Evolutionary conservation across 2,113 vertebrate species (phyloP), one percentile per base, ranked within the genome.

Genomic region (Gavia stellata): DNA sequence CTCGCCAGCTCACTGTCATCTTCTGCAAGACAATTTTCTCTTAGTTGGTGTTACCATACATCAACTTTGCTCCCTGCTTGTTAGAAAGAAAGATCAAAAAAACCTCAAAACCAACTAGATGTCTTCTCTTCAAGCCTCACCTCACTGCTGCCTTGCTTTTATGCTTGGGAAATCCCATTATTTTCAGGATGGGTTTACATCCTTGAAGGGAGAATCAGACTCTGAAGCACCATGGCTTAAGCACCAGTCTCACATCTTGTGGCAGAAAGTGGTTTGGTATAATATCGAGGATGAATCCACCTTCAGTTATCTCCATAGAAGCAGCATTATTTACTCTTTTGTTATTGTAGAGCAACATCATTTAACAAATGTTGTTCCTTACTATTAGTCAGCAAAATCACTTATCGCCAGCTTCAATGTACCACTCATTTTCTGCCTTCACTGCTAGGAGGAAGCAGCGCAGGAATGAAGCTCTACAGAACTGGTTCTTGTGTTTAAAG

Each of bases 401-500:
- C 26, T 65, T 89, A 29, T 28, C 52, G 36, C 29, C 28, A 55
- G 20, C 38, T 68, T 16, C 29, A n/a, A 14, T 0, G 0, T 50
- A 10, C 47, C 14, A 18, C 19, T 78, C 4, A 3, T 62, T 63
- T 90, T 73, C 59, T 62, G 66, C n/a, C 44, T 33, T 61, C 31
- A 34, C 70, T 0, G 3, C 29, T 34, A 25, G 11, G 50, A 65
- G 13, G 20, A 66, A 36, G 42, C 0, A 1, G 53, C 1, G 3
- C 45, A 31, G 40, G 26, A 59, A 4, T 1, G 2, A 78, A 77
- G 47, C 23, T 71, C 44, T 28, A 14, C 72, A n/a, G 47, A 33
- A 93, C 68, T 61, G 70, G 52, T 73, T 62, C 49, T 81, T 74
- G 82, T 90, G 65, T 95, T 96, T 95, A 95, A 97, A 94, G 94